These are phyloP conservation scores for Anagyrus pseudococci DNA, from an alignment of 2,888 invertebrate genomes.

Conservation along the genomic window DNA sequence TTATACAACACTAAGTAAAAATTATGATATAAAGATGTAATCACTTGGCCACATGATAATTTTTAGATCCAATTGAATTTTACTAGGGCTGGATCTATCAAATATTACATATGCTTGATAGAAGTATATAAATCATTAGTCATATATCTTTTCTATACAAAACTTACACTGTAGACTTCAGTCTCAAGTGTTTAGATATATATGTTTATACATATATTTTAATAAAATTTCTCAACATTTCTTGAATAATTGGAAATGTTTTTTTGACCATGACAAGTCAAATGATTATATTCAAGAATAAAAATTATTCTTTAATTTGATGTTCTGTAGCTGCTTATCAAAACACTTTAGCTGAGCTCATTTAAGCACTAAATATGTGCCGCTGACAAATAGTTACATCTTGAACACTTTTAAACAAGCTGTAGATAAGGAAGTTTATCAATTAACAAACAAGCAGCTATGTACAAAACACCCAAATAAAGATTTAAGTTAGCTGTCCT, in stretches of 20 bases:
- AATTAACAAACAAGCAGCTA: constrained; percentile 72
- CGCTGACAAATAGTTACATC: constrained; percentile 19
- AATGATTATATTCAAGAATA: constrained; percentile 12
- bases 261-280: constrained; percentile 13
- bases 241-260: constrained; percentile 8
- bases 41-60: background rate
- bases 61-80: constrained; percentile 10
- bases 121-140: constrained; percentile 23
- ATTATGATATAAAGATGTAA: constrained; percentile 11
- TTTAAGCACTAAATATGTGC: constrained; percentile 26
- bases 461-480: constrained; percentile 88
- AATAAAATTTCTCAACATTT: constrained; percentile 21
- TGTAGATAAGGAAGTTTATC: constrained; percentile 57
- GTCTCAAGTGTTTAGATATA: constrained; percentile 20
- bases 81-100: constrained; percentile 10
- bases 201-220: no score
- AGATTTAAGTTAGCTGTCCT: constrained; percentile 91
- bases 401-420: constrained; percentile 36
- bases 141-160: constrained; percentile 30
- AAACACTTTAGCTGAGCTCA: constrained; percentile 14
- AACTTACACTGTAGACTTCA: constrained; percentile 29
- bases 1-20: constrained; percentile 16
- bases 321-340: constrained; percentile 8
- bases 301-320: constrained; percentile 14
- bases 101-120: constrained; percentile 14